A percentile compares a stretch with the other conserved stretches of the same genome.
These are phyloP conservation scores for Dolichotis patagonum DNA, from an alignment of 2,113 vertebrate genomes.

Conservation along the genomic window DNA sequence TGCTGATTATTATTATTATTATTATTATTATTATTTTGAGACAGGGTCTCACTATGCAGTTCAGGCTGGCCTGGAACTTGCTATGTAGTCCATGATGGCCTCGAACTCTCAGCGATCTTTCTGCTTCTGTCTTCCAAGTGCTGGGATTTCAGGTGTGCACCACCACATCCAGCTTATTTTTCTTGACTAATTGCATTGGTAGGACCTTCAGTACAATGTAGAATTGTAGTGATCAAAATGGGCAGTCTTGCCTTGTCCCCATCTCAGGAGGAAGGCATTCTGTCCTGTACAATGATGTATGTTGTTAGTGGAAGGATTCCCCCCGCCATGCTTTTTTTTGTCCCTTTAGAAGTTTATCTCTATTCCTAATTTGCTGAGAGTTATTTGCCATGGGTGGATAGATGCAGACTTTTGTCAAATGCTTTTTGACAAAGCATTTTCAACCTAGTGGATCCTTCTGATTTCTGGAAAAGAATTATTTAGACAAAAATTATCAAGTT, in stretches of 20 bases:
- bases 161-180: neutral
- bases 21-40: no score
- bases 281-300: neutral
- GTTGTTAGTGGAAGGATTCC: neutral
- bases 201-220: neutral
- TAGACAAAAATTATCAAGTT: neutral
- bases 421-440: slow-evolving; percentile 41
- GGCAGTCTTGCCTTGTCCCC: neutral
- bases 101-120: neutral
- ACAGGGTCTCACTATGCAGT: neutral
- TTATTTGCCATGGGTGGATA: neutral
- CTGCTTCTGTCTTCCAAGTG: neutral
- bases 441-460: neutral
- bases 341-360: neutral
- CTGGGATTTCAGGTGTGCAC: neutral
- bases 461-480: slow-evolving; percentile 44
- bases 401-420: neutral
- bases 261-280: neutral
- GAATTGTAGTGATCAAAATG: neutral
- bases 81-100: neutral
- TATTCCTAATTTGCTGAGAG: neutral
- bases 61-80: neutral
- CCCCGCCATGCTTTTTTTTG: neutral
- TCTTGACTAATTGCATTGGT: neutral
- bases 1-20: neutral